Percentiles rank a stretch among this genome's conserved stretches.
Conservation (phyloP, 2,113 vertebrate genomes). For the Dunckerocampus dactyliophorus region DNA sequence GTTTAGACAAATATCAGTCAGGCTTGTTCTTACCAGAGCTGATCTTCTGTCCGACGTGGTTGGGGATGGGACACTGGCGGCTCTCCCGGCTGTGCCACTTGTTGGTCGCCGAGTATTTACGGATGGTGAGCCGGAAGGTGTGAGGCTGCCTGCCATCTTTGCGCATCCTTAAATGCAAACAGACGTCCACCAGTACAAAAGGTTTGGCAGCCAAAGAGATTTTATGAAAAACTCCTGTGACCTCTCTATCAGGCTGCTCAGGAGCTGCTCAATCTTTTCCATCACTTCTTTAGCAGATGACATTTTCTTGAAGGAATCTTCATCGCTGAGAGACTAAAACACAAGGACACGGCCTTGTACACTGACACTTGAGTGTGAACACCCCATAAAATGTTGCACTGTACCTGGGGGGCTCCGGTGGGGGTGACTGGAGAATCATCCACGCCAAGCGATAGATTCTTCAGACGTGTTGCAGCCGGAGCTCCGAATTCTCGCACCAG, state of each 20-base stretch:
- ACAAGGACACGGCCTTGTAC: background rate
- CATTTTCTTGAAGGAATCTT: constrained; percentile 89
- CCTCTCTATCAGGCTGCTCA: constrained; percentile 79
- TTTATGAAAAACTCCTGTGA: constrained; percentile 32
- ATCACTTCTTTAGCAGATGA: constrained; percentile 75
- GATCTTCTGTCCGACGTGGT: constrained; percentile 75
- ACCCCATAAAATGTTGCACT: background rate
- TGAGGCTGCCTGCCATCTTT: constrained; percentile 82
- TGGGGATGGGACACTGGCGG: constrained; percentile 81
- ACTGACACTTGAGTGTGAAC: background rate
- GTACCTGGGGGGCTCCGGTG: constrained; percentile 84
- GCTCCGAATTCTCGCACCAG: constrained; percentile 78
- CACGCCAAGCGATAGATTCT: constrained; percentile 77
- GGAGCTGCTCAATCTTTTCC: constrained; percentile 78
- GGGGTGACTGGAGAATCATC: constrained; percentile 79
- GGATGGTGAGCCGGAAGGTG: constrained; percentile 78
- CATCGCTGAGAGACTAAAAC: constrained; percentile 86
- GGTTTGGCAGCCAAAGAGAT: background rate
- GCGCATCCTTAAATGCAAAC: constrained; percentile 68
- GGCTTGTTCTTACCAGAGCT: constrained; percentile 62
- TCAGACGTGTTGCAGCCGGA: constrained; percentile 73
- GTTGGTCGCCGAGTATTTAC: constrained; percentile 64
- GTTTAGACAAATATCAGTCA: too few relatives aligned
- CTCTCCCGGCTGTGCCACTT: constrained; percentile 80
- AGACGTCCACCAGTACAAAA: background rate